Conservation (phyloP, 2,888 invertebrate genomes). For the Rhagium mordax region DNA sequence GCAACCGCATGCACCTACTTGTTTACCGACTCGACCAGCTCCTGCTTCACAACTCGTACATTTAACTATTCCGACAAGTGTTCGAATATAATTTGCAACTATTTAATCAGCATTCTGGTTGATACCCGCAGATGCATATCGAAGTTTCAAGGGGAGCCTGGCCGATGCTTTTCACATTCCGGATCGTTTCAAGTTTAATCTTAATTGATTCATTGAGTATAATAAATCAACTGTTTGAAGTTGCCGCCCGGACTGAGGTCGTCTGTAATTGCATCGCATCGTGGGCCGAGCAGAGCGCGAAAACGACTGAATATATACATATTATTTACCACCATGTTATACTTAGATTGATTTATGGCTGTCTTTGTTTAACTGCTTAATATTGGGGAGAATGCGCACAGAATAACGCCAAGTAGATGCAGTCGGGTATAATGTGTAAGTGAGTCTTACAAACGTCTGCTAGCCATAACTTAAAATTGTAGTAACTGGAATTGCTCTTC, state of each 20-base stretch:
- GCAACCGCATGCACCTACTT: neutral
- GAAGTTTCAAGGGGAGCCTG: conserved; percentile 23
- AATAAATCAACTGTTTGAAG: conserved; percentile 63
- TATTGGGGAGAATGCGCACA: conserved; percentile 9
- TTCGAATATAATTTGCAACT: conserved; percentile 22
- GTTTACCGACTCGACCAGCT: neutral
- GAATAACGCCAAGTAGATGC: no score
- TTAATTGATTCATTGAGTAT: conserved; percentile 61
- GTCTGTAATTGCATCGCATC: conserved; percentile 44
- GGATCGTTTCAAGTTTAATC: conserved; percentile 59
- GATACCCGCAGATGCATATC: conserved; percentile 31
- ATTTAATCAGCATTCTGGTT: conserved; percentile 21
- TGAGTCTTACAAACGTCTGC: no score
- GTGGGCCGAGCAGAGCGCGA: conserved; percentile 45
- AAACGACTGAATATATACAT: conserved; percentile 34
- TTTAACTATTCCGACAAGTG: neutral
- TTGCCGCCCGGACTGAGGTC: conserved; percentile 47
- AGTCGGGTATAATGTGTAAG: no score
- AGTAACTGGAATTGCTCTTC: no score
- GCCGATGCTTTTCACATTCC: conserved; percentile 31
- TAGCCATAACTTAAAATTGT: no score
- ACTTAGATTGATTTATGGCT: conserved; percentile 28
- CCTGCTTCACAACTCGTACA: neutral
- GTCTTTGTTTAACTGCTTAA: conserved; percentile 24
- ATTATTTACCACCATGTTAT: conserved; percentile 34